These are phyloP conservation scores for Phoenicopterus ruber DNA, from an alignment of 2,113 vertebrate species.

Conservation along the genomic window DNA sequence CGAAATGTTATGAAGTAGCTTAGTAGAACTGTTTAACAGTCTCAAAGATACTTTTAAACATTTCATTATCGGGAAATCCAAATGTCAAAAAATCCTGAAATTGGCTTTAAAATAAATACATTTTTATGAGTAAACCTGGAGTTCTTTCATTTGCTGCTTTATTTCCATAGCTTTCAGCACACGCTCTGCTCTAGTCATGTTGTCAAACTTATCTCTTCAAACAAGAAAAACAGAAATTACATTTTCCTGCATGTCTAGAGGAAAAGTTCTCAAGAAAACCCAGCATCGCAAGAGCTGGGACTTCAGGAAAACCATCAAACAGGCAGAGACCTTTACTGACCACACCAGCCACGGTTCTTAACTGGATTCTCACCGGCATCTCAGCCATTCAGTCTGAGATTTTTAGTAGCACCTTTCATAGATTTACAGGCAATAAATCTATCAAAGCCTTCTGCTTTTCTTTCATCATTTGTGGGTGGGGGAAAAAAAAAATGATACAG, in stretches of 20 bases:
- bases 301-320: background rate
- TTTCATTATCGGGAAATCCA: conserved; percentile 5
- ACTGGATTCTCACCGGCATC: background rate
- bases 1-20: conserved; percentile 12
- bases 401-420: conserved; percentile 21
- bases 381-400: background rate
- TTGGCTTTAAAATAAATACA: background rate
- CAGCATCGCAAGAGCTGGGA: background rate
- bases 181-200: background rate
- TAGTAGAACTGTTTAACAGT: background rate
- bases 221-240: background rate
- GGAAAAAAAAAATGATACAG: background rate
- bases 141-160: background rate
- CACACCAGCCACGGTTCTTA: background rate
- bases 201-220: background rate
- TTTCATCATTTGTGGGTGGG: background rate
- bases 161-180: background rate
- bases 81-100: background rate
- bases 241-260: background rate
- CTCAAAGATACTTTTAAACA: conserved; percentile 17
- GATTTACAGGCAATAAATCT: conserved; percentile 33
- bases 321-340: background rate
- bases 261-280: background rate
- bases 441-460: conserved; percentile 9
- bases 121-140: background rate